Evolutionary conservation across 2,888 invertebrate species (phyloP).

Genomic region (Noctua pronuba): DNA sequence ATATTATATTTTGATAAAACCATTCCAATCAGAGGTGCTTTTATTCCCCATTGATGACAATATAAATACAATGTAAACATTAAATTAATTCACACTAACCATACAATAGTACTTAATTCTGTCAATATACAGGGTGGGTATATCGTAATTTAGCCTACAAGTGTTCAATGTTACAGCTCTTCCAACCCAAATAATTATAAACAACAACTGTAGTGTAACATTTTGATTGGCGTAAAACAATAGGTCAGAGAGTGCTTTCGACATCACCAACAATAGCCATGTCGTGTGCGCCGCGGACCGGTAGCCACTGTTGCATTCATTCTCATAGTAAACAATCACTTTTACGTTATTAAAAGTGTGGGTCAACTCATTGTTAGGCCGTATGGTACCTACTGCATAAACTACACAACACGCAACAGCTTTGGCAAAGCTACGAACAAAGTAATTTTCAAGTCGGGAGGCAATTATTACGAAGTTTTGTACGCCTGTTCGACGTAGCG

Average conservation of each 20-base stretch:
- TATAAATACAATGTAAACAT: not conserved
- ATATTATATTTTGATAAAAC: not conserved
- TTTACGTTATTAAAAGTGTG: conserved; percentile 78
- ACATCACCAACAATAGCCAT: conserved; percentile 79
- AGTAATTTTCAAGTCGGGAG: conserved; percentile 55
- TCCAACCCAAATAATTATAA: conserved; percentile 59
- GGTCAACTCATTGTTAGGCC: conserved; percentile 80
- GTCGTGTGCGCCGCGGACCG: conserved; percentile 73
- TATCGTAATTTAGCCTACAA: not conserved
- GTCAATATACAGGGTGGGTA: not conserved
- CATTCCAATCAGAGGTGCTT: not conserved
- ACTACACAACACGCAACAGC: conserved; percentile 67
- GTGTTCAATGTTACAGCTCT: conserved; percentile 34
- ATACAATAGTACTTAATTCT: not conserved
- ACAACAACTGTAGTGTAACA: conserved; percentile 75
- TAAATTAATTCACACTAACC: not conserved
- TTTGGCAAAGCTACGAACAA: conserved; percentile 63
- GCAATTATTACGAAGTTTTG: conserved; percentile 57
- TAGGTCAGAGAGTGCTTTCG: conserved; percentile 82
- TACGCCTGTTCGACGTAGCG: conserved; percentile 40
- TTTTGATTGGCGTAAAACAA: conserved; percentile 81
- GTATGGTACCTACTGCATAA: conserved; percentile 60
- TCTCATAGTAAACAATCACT: conserved; percentile 85
- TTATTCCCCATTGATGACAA: not conserved
- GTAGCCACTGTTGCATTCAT: conserved; percentile 75